A percentile compares a stretch with the other conserved stretches of the same genome.
Conservation (phyloP, 2,888 invertebrate species). For the Drosophila borealis region DNA sequence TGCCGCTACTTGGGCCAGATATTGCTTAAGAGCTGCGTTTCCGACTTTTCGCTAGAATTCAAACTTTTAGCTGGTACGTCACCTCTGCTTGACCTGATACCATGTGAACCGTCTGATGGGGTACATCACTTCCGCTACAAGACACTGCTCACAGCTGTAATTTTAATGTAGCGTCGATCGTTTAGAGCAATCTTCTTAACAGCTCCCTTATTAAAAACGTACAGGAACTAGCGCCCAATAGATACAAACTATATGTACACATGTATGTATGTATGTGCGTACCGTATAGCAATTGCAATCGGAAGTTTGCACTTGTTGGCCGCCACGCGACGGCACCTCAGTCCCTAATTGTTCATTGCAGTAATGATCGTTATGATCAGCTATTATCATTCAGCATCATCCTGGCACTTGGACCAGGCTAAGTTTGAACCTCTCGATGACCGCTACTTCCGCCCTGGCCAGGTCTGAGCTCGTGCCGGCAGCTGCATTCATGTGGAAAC, state of each 20-base stretch:
- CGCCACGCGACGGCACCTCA: slow-evolving; percentile 51
- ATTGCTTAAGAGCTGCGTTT: slow-evolving; percentile 57
- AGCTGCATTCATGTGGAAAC: slow-evolving; percentile 65
- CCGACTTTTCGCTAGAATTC: slow-evolving; percentile 67
- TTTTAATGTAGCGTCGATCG: slow-evolving; percentile 49
- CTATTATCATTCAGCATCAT: slow-evolving; percentile 21
- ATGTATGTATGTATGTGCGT: no score
- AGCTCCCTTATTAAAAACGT: slow-evolving; percentile 52
- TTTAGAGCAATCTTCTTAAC: slow-evolving; percentile 62
- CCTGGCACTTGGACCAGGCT: slow-evolving; percentile 15
- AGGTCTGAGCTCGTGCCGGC: slow-evolving; percentile 24
- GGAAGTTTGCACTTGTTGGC: slow-evolving; percentile 43
- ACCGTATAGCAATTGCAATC: slow-evolving; percentile 43
- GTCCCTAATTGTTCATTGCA: slow-evolving; percentile 49
- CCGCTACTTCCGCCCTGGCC: slow-evolving; percentile 49
- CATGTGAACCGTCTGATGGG: slow-evolving; percentile 51
- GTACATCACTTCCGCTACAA: slow-evolving; percentile 60
- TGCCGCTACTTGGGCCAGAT: slow-evolving; percentile 16
- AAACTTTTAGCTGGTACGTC: slow-evolving; percentile 19
- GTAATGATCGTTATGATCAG: slow-evolving; percentile 14
- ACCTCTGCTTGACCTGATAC: slow-evolving; percentile 37
- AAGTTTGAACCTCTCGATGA: slow-evolving; percentile 47
- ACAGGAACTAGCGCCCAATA: slow-evolving; percentile 56
- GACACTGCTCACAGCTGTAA: slow-evolving; percentile 34
- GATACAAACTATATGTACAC: slow-evolving; percentile 1